Conservation (phyloP, 1,140 invertebrate genomes). For the Caenorhabditis inopinata region DNA sequence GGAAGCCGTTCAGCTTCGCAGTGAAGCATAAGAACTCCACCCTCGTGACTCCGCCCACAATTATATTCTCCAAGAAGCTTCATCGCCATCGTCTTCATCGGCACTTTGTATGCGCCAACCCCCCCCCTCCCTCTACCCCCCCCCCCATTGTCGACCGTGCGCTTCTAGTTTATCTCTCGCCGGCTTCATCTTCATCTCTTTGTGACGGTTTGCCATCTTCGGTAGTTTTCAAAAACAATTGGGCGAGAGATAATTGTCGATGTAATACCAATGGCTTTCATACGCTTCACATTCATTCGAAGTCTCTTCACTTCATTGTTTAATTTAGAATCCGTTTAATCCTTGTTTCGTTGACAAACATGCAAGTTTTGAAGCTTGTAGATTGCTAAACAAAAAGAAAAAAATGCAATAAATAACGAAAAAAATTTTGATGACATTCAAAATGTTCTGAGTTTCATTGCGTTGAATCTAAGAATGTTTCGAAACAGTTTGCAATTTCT, state of each 20-base stretch:
- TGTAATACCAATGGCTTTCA: slow-evolving; percentile 4
- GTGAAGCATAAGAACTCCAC: neutral
- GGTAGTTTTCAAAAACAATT: slow-evolving; percentile 23
- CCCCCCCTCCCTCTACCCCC: neutral
- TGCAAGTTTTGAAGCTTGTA: too few relatives aligned
- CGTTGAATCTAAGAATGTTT: too few relatives aligned
- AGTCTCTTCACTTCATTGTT: neutral
- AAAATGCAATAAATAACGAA: too few relatives aligned
- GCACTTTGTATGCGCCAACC: slow-evolving; percentile 6
- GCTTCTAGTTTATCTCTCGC: slow-evolving; percentile 28
- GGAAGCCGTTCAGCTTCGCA: neutral
- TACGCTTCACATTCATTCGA: neutral
- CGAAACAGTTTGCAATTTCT: too few relatives aligned
- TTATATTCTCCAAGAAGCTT: neutral
- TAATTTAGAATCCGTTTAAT: neutral
- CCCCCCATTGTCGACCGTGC: neutral
- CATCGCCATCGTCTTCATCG: neutral
- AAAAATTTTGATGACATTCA: too few relatives aligned
- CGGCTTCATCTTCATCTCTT: neutral
- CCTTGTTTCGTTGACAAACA: too few relatives aligned
- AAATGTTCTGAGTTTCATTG: too few relatives aligned
- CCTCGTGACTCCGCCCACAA: neutral
- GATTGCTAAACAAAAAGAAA: too few relatives aligned
- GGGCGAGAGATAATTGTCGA: neutral
- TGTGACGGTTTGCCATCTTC: neutral